These are phyloP conservation scores for Pterophyllum scalare DNA, from an alignment of 2,113 vertebrate genomes.

Conservation along the genomic window DNA sequence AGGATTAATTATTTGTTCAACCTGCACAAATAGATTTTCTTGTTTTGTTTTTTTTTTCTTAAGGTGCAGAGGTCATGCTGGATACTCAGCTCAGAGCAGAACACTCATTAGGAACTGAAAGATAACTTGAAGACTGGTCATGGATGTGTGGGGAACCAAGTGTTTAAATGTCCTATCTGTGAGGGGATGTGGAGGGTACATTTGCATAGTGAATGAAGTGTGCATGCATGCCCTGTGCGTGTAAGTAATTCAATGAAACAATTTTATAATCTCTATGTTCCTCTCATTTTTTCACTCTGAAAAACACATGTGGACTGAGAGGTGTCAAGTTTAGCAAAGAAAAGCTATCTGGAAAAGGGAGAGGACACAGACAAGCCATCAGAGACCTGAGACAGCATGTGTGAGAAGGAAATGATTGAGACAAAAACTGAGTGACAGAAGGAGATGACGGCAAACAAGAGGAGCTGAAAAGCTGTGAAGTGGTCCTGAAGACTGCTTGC, in stretches of 20 bases:
- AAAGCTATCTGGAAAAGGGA: not conserved
- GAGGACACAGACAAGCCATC: not conserved
- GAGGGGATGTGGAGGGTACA: not conserved
- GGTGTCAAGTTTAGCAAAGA: not conserved
- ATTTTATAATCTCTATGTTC: not conserved
- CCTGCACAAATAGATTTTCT: not conserved
- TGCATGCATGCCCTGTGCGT: not conserved
- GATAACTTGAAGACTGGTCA: not conserved
- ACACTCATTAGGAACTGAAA: not conserved
- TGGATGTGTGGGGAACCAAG: not conserved
- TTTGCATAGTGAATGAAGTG: not conserved
- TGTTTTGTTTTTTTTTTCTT: no score
- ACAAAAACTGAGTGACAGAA: conserved; percentile 14
- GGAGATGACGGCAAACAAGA: conserved; percentile 37
- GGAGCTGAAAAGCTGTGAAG: conserved; percentile 28
- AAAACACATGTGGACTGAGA: not conserved
- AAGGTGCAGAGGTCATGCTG: not conserved
- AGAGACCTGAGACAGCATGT: not conserved
- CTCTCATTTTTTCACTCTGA: not conserved
- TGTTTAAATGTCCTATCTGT: not conserved
- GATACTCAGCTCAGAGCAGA: not conserved
- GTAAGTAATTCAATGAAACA: not conserved
- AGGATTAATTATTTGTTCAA: not conserved
- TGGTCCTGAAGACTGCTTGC: not conserved
- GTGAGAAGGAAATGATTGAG: not conserved